Conservation (phyloP, 2,888 invertebrate species). For the Drosophila tanythrix region DNA sequence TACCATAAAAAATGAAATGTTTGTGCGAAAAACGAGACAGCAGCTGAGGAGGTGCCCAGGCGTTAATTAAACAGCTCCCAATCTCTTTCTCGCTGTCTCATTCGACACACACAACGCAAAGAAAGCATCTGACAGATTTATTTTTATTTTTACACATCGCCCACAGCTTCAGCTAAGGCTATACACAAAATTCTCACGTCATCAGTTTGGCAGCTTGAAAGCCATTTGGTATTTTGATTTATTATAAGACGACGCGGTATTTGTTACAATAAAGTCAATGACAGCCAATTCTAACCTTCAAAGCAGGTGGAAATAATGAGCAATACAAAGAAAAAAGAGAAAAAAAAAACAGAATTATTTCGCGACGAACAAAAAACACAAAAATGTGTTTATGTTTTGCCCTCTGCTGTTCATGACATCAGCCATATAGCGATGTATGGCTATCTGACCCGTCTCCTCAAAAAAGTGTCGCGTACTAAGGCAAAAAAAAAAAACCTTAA, state of each 20-base stretch:
- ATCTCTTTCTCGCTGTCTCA: not conserved
- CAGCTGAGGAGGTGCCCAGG: constrained; percentile 43
- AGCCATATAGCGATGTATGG: constrained; percentile 38
- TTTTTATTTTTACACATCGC: constrained; percentile 10
- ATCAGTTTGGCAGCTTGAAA: constrained; percentile 38
- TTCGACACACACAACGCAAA: constrained; percentile 17
- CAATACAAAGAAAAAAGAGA: constrained; percentile 16
- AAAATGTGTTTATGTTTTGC: constrained; percentile 36
- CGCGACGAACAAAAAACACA: constrained; percentile 15
- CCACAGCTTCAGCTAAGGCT: not conserved
- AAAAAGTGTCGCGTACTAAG: constrained; percentile 21
- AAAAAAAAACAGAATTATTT: constrained; percentile 37
- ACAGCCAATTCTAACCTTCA: constrained; percentile 39
- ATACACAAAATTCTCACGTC: constrained; percentile 57
- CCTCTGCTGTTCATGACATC: constrained; percentile 66
- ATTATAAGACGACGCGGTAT: constrained; percentile 60
- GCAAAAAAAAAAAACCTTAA: not conserved
- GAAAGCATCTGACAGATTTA: constrained; percentile 53
- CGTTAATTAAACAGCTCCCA: constrained; percentile 40
- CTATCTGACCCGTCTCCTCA: constrained; percentile 27
- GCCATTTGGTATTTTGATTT: constrained; percentile 57
- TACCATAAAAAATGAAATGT: constrained; percentile 48
- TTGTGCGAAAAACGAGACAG: constrained; percentile 6
- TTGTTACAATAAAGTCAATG: constrained; percentile 78
- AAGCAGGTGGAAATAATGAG: constrained; percentile 30